Evolutionary conservation across 2,113 vertebrate genomes (phyloP).

Genomic region (Neodontobutis hainanensis): DNA sequence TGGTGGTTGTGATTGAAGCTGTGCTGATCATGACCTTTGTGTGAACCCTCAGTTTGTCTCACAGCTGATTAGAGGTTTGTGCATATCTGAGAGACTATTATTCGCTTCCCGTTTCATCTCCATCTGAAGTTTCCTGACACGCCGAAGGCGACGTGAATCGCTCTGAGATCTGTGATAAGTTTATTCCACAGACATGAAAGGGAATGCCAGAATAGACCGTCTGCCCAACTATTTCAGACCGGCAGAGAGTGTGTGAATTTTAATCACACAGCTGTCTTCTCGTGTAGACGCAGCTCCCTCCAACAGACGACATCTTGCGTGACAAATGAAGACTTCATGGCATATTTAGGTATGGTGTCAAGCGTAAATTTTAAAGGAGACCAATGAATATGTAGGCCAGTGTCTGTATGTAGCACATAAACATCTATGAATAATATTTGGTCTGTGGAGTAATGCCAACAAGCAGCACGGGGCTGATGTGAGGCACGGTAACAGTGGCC

Average conservation of each 20-base stretch:
- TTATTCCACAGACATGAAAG: constrained; percentile 81
- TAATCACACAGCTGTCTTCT: constrained; percentile 73
- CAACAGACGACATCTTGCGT: constrained; percentile 53
- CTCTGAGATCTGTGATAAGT: constrained; percentile 77
- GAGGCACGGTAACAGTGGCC: too few species aligned
- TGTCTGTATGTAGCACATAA: constrained; percentile 27
- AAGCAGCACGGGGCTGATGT: constrained; percentile 23
- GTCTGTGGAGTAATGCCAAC: constrained; percentile 13
- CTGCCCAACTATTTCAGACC: constrained; percentile 71
- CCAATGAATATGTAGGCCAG: constrained; percentile 56
- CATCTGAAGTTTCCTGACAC: constrained; percentile 74
- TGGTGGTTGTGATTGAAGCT: constrained; percentile 6
- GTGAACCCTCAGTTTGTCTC: constrained; percentile 70
- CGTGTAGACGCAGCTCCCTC: constrained; percentile 43
- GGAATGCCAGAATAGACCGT: constrained; percentile 77
- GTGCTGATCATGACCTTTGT: constrained; percentile 59
- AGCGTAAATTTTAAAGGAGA: constrained; percentile 46
- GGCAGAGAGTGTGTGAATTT: constrained; percentile 63
- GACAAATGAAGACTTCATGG: constrained; percentile 68
- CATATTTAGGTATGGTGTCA: constrained; percentile 48
- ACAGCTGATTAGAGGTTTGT: constrained; percentile 69
- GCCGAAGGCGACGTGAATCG: constrained; percentile 73
- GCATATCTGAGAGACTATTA: constrained; percentile 70
- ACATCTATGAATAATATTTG: constrained; percentile 30
- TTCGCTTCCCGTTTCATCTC: constrained; percentile 76